Conservation (phyloP, 2,113 vertebrate species). For the Sturnus vulgaris region DNA sequence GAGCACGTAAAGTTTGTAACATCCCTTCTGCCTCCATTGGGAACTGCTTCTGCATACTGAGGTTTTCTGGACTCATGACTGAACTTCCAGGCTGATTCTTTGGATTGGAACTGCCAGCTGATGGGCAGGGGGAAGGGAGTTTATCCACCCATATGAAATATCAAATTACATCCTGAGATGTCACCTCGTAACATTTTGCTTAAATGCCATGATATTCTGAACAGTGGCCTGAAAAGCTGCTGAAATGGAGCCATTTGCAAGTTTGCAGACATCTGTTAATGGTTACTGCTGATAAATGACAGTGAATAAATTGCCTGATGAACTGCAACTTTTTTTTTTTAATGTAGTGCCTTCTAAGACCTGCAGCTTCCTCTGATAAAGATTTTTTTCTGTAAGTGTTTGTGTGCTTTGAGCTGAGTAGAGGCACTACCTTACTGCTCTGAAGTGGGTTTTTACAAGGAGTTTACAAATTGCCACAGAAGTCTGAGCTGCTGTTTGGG, state of each 20-base stretch:
- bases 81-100: background rate
- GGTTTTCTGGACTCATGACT: background rate
- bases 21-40: background rate
- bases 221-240: background rate
- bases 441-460: background rate
- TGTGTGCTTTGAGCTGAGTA: background rate
- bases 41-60: background rate
- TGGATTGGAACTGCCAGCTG: background rate
- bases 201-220: constrained; percentile 2
- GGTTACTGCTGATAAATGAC: background rate
- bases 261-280: background rate
- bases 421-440: background rate
- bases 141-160: background rate
- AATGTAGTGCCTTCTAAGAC: background rate
- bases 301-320: background rate
- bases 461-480: background rate
- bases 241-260: background rate
- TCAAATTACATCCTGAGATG: background rate
- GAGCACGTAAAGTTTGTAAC: background rate
- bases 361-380: background rate
- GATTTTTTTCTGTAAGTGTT: background rate
- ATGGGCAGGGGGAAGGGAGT: background rate
- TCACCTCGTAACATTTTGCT: background rate
- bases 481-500: background rate
- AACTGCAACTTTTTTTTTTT: background rate